Base-by-base conservation (phyloP, 2,113 vertebrate genomes). In the Catharus fuscescens region DNA sequence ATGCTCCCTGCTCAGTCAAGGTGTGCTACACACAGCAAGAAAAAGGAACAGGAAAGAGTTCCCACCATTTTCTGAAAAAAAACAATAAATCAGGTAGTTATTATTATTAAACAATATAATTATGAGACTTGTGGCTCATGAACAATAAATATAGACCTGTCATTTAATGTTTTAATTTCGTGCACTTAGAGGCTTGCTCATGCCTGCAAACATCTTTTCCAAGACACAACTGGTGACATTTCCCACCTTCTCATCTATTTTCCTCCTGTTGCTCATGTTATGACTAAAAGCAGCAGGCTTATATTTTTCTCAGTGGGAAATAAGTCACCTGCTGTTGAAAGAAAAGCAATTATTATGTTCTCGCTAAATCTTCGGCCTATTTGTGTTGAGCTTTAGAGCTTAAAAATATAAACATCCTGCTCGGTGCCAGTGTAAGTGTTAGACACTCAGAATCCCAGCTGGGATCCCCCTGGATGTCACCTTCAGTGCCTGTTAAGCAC, bases 321-420 rank as follows among this genome's bases (percentile, higher is more conserved):
- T 60, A 71, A 83, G 93, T 96, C 95, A 95, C 97, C 92, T 94
- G 87, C 95, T 82, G 71, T 65, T 94, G 93, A 95, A 95, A 97
- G 96, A 86, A 91, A 97, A 95, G 97, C 96, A 97, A 98, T 98
- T 97, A 98, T 81, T 96, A 92, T 80, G 83, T 94, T 89, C 95
- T 88, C 14, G 3, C 94, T 97, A 93, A 97, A 95, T 98, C 96
- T 92, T 61, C 20, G 77, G 90, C 65, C 92, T 88, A 65, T 92
- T 94, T 92, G 74, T 87, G 87, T 82, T 64, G 78, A 81, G 89
- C 84, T 96, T 92, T 77, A 73, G 81, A 88, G 91, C 93, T 96
- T 96, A 96, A 89, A 91, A 61, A 76, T 42, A 94, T 89, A 91
- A 97, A 96, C 92, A 97, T 88, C 64, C 89, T 50, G 6, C 76